Percentiles rank a stretch among this genome's conserved stretches.
These are phyloP conservation scores for Nematostella vectensis DNA, from an alignment of 92 coral and sea anemone genomes.

Conservation along the genomic window DNA sequence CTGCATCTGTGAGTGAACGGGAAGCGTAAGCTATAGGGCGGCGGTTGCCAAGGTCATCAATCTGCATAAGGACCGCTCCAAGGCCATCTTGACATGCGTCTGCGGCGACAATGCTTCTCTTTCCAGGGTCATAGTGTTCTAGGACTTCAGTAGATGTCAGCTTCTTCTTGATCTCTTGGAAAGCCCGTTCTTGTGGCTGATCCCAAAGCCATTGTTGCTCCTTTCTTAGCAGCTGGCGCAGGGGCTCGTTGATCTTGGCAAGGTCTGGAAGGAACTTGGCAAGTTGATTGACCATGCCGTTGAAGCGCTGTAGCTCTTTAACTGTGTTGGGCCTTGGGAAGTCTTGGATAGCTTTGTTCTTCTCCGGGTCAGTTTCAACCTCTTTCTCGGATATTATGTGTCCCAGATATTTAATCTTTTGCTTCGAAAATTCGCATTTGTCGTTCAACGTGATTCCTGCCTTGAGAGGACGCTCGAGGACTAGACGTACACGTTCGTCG, in stretches of 20 bases:
- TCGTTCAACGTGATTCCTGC: too few species aligned
- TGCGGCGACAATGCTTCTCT: constrained; percentile 25
- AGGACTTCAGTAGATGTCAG: too few species aligned
- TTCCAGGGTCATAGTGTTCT: constrained; percentile 27
- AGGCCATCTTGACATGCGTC: constrained; percentile 28
- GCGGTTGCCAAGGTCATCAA: too few species aligned
- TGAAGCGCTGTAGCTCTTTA: constrained; percentile 10
- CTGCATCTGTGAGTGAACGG: constrained; percentile 24
- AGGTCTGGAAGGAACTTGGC: too few species aligned
- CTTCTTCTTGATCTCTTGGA: too few species aligned
- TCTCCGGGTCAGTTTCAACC: constrained; percentile 14
- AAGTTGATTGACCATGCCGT: constrained; percentile 23
- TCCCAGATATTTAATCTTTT: constrained; percentile 22
- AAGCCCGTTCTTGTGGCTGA: constrained; percentile 22
- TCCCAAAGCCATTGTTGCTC: constrained; percentile 20
- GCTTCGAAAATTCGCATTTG: too few species aligned
- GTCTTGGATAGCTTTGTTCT: constrained; percentile 11
- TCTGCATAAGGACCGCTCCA: too few species aligned
- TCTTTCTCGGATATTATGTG: constrained; percentile 21
- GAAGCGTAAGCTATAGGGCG: constrained; percentile 25
- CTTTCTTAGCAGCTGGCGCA: constrained; percentile 22
- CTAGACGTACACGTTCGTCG: constrained; percentile 14
- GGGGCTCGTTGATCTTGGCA: too few species aligned
- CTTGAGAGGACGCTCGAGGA: too few species aligned
- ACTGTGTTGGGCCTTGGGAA: constrained; percentile 13